Evolutionary conservation across 1,140 invertebrate species (phyloP).

Genomic region (Anastatus disparis): DNA sequence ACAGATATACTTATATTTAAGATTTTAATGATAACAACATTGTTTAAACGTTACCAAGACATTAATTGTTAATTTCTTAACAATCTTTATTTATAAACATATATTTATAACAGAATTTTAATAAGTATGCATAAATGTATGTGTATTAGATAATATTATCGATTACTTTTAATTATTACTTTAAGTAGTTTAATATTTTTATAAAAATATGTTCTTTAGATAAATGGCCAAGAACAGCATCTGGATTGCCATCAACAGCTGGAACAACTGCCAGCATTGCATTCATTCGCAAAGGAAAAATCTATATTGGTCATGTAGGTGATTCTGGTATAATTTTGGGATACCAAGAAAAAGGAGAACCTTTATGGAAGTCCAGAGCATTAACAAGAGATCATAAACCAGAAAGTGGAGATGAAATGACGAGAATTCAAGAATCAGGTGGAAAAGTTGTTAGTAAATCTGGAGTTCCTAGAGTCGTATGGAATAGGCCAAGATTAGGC

Average conservation of each 20-base stretch:
- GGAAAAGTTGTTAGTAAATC: slow-evolving; percentile 91
- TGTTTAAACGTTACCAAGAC: no score
- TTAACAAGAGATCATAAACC: slow-evolving; percentile 95
- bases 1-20: no score
- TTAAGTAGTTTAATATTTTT: no score
- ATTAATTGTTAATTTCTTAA: no score
- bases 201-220: slow-evolving; percentile 67
- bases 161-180: background rate
- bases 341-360: slow-evolving; percentile 75
- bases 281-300: slow-evolving; percentile 92
- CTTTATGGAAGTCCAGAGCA: slow-evolving; percentile 81
- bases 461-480: slow-evolving; percentile 94
- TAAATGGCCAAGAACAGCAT: slow-evolving; percentile 93
- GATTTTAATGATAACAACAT: no score
- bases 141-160: no score
- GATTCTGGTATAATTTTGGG: slow-evolving; percentile 95
- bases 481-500: slow-evolving; percentile 88
- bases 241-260: slow-evolving; percentile 93
- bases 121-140: no score
- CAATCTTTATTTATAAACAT: no score
- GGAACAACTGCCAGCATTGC: slow-evolving; percentile 96
- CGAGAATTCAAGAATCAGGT: slow-evolving; percentile 86
- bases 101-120: no score
- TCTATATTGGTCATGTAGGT: slow-evolving; percentile 97
- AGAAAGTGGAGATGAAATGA: slow-evolving; percentile 86